These are phyloP conservation scores for Busseola fusca DNA, from an alignment of 2,888 invertebrate species.

Conservation along the genomic window DNA sequence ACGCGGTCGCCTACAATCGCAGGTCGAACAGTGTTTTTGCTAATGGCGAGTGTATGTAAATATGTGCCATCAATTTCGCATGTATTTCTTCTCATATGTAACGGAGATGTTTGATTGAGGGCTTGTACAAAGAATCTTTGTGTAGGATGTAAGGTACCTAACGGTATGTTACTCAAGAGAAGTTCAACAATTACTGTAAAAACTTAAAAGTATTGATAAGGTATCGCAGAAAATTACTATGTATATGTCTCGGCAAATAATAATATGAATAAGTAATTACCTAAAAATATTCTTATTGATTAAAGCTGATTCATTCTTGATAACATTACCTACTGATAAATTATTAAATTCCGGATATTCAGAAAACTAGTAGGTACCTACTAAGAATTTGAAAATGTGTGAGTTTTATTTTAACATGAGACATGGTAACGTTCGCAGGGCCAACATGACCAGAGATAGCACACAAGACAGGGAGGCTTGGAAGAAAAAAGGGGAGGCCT, in stretches of 20 bases:
- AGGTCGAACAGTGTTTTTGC: slow-evolving; percentile 67
- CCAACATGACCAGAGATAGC: too few relatives aligned
- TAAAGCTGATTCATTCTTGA: slow-evolving; percentile 23
- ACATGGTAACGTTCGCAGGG: too few relatives aligned
- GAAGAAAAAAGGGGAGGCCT: too few relatives aligned
- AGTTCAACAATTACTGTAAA: neutral
- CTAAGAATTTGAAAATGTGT: slow-evolving; percentile 1
- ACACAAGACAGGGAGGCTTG: too few relatives aligned
- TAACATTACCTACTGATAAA: neutral
- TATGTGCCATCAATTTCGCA: slow-evolving; percentile 63
- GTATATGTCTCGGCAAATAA: neutral
- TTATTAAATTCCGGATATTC: slow-evolving; percentile 9
- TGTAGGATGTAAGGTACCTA: slow-evolving; percentile 68
- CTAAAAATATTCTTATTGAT: neutral
- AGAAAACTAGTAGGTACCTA: neutral
- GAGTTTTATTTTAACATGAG: neutral
- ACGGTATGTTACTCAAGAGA: slow-evolving; percentile 68
- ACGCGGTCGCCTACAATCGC: slow-evolving; percentile 75
- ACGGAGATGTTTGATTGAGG: slow-evolving; percentile 67
- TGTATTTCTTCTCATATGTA: slow-evolving; percentile 66
- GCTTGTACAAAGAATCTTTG: slow-evolving; percentile 65
- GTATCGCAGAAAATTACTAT: slow-evolving; percentile 3
- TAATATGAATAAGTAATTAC: slow-evolving; percentile 7
- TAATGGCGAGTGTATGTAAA: slow-evolving; percentile 50
- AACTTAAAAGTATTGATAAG: neutral